These are phyloP conservation scores for Rachycentron canadum DNA, from an alignment of 2,797 vertebrate species.

Conservation along the genomic window DNA sequence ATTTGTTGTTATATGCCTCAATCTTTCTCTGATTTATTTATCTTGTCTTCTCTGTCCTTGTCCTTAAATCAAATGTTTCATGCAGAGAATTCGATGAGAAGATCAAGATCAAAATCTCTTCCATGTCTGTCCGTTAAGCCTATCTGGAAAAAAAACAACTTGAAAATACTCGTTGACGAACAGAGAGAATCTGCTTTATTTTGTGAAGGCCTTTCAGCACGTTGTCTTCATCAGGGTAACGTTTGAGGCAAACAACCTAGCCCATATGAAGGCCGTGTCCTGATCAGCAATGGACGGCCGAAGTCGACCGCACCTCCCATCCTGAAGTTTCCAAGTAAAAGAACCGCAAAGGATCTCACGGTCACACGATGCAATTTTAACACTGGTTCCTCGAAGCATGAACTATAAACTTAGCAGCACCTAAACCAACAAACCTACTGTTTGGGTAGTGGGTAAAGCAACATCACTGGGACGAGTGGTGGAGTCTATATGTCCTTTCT, in stretches of 20 bases:
- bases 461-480: too few species aligned
- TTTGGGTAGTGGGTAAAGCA: too few species aligned
- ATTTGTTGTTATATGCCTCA: background rate
- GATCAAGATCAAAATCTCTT: background rate
- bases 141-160: background rate
- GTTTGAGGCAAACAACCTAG: too few species aligned
- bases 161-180: background rate
- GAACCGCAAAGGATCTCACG: background rate
- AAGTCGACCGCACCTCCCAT: background rate
- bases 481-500: too few species aligned
- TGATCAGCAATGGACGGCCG: background rate
- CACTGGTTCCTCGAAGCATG: too few species aligned
- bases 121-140: background rate
- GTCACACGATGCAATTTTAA: background rate
- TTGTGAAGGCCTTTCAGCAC: background rate
- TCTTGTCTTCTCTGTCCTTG: background rate
- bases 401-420: too few species aligned
- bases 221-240: background rate
- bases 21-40: background rate
- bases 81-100: background rate
- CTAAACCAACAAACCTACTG: too few species aligned
- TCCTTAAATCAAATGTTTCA: conserved; percentile 1
- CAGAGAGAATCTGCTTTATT: background rate
- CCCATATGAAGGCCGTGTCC: background rate
- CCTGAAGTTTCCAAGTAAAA: background rate